Percentiles rank a stretch among this genome's conserved stretches.
Evolutionary conservation across 2,888 invertebrate species (phyloP).

Genomic region (Noctuana brunneofusca): DNA sequence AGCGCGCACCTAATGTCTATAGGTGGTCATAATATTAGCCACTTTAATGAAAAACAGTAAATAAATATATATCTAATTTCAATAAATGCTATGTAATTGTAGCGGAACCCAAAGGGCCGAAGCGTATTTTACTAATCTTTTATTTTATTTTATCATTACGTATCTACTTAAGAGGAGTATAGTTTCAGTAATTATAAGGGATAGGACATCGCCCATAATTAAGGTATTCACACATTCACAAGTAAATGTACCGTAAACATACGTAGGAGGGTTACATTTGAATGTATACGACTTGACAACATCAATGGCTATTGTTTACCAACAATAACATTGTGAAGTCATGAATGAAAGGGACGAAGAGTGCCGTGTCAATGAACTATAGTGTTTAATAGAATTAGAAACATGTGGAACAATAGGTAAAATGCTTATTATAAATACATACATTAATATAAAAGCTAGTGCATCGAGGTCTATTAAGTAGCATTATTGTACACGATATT

Average conservation of each 20-base stretch:
- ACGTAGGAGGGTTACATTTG: constrained; percentile 13
- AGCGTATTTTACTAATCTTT: no score
- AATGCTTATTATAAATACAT: background rate
- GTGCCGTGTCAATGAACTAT: constrained; percentile 33
- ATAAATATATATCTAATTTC: no score
- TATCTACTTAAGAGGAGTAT: no score
- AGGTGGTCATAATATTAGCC: no score
- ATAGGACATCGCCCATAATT: background rate
- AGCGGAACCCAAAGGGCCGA: no score
- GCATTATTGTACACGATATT: no score
- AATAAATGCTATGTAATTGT: no score
- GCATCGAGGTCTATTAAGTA: no score
- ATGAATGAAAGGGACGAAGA: constrained; percentile 23
- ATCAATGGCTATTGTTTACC: constrained; percentile 40
- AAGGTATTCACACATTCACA: constrained; percentile 8
- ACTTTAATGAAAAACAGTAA: no score
- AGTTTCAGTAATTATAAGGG: background rate
- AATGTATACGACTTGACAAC: constrained; percentile 15
- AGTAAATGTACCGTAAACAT: constrained; percentile 22
- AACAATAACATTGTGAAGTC: constrained; percentile 38
- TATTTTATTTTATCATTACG: no score
- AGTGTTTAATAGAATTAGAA: constrained; percentile 1
- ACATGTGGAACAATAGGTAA: background rate
- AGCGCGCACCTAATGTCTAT: no score
- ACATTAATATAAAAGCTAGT: background rate